phyloP scores from a whole-genome alignment of 1,140 invertebrate species.

The Eurosta solidaginis region DNA sequence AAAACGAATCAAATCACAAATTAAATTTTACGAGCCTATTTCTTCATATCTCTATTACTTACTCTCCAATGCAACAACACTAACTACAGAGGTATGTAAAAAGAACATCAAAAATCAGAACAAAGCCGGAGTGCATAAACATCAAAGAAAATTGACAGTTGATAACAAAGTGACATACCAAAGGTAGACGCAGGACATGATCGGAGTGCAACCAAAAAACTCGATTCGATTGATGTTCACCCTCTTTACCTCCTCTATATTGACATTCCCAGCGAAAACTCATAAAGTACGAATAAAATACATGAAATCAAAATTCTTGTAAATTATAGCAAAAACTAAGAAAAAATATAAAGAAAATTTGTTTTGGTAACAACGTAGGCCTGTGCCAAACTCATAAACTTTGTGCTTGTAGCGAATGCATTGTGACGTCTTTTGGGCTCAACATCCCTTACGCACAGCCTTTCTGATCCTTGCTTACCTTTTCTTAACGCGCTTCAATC shows the following conservation, averaged over 20 bases:
- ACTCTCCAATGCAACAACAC: no score
- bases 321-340: neutral
- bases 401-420: neutral
- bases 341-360: slow-evolving; percentile 5
- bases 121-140: slow-evolving; percentile 8
- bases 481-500: neutral
- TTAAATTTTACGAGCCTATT: slow-evolving; percentile 23
- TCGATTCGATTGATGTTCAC: neutral
- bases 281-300: slow-evolving; percentile 8
- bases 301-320: neutral
- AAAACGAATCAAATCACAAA: slow-evolving; percentile 4
- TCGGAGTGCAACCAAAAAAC: neutral
- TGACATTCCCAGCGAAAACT: neutral
- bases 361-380: slow-evolving; percentile 22
- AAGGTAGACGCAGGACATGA: neutral
- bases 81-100: neutral
- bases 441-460: neutral
- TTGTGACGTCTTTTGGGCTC: neutral
- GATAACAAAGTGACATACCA: neutral
- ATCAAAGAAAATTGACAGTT: slow-evolving; percentile 9
- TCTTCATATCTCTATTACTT: slow-evolving; percentile 13
- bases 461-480: neutral
- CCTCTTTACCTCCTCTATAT: neutral
- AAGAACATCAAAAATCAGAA: neutral
- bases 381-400: slow-evolving; percentile 13